Percentiles rank a stretch among this genome's conserved stretches.
Evolutionary conservation across 2,113 vertebrate genomes (phyloP).

Genomic region (Steatornis caripensis): DNA sequence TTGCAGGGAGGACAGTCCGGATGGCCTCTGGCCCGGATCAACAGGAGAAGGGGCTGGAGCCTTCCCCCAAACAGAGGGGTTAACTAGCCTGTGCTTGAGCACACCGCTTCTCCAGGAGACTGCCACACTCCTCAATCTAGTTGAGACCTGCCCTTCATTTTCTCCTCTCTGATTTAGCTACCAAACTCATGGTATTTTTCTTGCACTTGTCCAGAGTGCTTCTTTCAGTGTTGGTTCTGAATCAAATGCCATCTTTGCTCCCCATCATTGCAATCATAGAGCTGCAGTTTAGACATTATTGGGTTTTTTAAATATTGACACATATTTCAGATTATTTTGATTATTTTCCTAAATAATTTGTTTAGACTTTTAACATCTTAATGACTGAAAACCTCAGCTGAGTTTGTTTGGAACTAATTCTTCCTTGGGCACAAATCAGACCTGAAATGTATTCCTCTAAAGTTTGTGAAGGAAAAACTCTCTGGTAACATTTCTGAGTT

Average conservation of each 20-base stretch:
- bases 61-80: neutral
- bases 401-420: neutral
- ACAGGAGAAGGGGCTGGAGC: neutral
- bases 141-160: neutral
- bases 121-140: neutral
- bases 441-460: neutral
- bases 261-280: rapidly evolving
- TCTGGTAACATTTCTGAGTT: neutral
- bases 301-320: neutral
- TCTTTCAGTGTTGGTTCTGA: neutral
- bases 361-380: neutral
- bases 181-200: neutral
- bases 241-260: neutral
- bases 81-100: neutral
- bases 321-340: neutral
- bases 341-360: neutral
- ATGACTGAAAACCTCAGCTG: neutral
- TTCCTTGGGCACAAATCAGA: neutral
- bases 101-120: rapidly evolving
- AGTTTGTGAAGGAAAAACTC: neutral
- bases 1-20: rapidly evolving
- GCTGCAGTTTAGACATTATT: neutral
- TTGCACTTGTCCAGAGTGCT: neutral
- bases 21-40: rapidly evolving
- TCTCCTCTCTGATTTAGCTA: neutral